phyloP scores from a whole-genome alignment of 2,888 invertebrate genomes.

The Germaria angustata region DNA sequence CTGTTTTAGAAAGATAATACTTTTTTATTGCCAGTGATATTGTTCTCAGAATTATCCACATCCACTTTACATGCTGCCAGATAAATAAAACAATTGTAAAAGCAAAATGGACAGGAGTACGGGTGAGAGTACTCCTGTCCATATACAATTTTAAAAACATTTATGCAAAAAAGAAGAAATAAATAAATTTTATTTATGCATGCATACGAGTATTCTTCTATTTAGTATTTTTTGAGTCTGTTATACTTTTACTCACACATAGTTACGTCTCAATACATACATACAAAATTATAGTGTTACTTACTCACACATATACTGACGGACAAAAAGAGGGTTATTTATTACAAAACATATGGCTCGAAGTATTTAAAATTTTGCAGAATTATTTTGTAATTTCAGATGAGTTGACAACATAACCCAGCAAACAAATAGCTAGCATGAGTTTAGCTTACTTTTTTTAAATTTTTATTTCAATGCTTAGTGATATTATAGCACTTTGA shows the following conservation, averaged over 20 bases:
- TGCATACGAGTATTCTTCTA: too few species aligned
- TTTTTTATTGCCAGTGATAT: neutral
- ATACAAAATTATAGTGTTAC: neutral
- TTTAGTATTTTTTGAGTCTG: neutral
- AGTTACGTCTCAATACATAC: neutral
- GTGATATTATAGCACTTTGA: too few species aligned
- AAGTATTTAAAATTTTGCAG: neutral
- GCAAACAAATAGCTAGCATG: too few species aligned
- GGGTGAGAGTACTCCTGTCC: neutral
- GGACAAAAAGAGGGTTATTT: too few species aligned
- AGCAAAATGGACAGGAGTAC: neutral
- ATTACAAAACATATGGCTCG: neutral
- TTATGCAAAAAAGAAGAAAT: neutral
- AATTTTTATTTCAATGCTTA: too few species aligned
- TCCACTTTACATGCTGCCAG: constrained; percentile 21
- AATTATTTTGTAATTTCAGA: constrained; percentile 1
- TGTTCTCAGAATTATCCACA: neutral
- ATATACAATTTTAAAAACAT: neutral
- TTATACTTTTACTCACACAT: neutral
- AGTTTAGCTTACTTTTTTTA: too few species aligned
- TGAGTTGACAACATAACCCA: neutral
- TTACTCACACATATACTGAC: neutral
- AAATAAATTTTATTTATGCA: constrained; percentile 17
- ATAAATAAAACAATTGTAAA: neutral
- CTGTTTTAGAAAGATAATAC: too few species aligned